phyloP scores from a whole-genome alignment of 2,888 invertebrate genomes.

The Pocota personata region DNA sequence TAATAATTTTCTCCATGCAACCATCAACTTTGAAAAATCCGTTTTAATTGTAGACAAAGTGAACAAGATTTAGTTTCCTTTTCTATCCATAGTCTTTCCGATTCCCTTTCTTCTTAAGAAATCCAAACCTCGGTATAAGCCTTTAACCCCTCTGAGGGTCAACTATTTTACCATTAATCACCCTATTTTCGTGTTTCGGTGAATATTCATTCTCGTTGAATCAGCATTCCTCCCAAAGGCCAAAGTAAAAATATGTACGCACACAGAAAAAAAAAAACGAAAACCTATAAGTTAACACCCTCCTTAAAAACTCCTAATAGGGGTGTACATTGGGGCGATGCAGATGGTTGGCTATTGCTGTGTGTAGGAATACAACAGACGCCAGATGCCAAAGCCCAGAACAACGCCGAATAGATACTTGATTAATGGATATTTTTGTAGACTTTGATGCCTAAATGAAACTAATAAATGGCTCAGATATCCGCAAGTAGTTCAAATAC shows the following conservation, averaged over 20 bases:
- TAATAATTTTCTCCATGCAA: neutral
- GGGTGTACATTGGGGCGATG: neutral
- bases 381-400: neutral
- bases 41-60: neutral
- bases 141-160: neutral
- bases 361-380: neutral
- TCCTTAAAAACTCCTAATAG: conserved; percentile 3
- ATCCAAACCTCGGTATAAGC: too few species aligned
- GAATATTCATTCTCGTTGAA: conserved; percentile 51
- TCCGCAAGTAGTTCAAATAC: conserved; percentile 47
- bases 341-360: neutral
- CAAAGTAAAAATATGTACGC: neutral
- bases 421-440: conserved; percentile 60
- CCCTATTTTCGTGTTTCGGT: neutral
- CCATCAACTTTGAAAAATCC: neutral
- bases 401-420: conserved; percentile 35
- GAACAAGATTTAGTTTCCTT: neutral
- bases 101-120: too few species aligned
- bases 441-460: conserved; percentile 49
- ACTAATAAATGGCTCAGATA: conserved; percentile 56
- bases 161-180: conserved; percentile 47
- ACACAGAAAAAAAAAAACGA: neutral
- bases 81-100: neutral
- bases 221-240: conserved; percentile 28
- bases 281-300: conserved; percentile 8